These are phyloP conservation scores for Ciconia boyciana DNA, from an alignment of 2,113 vertebrate species.

Conservation along the genomic window DNA sequence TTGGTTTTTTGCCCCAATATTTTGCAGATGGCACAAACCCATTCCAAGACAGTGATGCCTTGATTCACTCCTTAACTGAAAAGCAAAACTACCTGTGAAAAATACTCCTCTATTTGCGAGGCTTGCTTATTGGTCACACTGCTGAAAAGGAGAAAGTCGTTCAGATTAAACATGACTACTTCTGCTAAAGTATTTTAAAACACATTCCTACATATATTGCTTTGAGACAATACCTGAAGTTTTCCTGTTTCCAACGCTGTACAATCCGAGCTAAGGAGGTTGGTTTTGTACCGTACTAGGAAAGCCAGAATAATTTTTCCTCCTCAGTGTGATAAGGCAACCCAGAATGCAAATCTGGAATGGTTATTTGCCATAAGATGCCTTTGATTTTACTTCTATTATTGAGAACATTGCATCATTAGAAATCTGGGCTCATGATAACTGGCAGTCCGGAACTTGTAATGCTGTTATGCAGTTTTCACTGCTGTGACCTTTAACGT, in stretches of 20 bases:
- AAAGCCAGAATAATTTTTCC: background rate
- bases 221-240: background rate
- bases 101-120: background rate
- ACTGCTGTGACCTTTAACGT: background rate
- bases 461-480: background rate
- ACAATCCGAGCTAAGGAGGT: background rate
- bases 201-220: background rate
- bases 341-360: background rate
- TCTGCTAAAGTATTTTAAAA: background rate
- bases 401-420: background rate
- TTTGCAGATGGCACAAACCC: background rate
- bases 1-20: background rate
- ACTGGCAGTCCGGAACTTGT: background rate
- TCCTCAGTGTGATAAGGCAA: background rate
- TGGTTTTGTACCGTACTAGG: background rate
- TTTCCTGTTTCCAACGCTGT: background rate
- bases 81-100: background rate
- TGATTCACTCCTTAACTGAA: background rate
- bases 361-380: background rate
- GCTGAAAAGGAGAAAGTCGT: background rate
- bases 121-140: background rate
- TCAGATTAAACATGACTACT: background rate
- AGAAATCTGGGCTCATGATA: background rate
- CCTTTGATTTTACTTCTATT: background rate
- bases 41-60: background rate